Percentiles rank a stretch among this genome's conserved stretches.
Evolutionary conservation across 2,888 invertebrate species (phyloP).

Genomic region (Parnassius smintheus): DNA sequence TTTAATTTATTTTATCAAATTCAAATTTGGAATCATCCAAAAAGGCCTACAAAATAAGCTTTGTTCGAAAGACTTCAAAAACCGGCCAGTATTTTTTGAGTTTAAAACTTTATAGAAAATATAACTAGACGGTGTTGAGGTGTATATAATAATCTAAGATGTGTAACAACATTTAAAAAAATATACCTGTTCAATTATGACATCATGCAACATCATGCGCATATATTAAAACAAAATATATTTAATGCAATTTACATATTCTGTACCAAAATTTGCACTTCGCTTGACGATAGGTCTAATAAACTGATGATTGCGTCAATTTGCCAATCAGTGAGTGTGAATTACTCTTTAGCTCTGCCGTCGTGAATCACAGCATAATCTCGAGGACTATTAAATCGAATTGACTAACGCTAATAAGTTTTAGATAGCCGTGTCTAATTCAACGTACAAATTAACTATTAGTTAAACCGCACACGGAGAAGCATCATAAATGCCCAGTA

Average conservation of each 20-base stretch:
- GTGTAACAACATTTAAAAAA: too few relatives aligned
- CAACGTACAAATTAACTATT: conserved; percentile 56
- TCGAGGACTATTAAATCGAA: conserved; percentile 47
- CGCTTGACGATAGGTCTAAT: not conserved
- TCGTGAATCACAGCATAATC: conserved; percentile 53
- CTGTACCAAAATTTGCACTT: not conserved
- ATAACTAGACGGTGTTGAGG: too few relatives aligned
- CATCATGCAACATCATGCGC: too few relatives aligned
- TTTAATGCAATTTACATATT: not conserved
- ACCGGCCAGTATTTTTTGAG: too few relatives aligned
- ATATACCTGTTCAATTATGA: too few relatives aligned
- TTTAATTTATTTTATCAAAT: too few relatives aligned
- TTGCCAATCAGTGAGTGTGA: conserved; percentile 29
- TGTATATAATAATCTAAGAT: too few relatives aligned
- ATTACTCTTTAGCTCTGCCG: conserved; percentile 33
- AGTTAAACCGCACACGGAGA: conserved; percentile 58
- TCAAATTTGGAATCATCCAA: too few relatives aligned
- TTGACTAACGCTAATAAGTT: conserved; percentile 59
- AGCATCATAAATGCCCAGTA: conserved; percentile 16
- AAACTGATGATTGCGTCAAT: conserved; percentile 18
- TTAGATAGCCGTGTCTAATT: conserved; percentile 60
- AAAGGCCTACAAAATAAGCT: too few relatives aligned
- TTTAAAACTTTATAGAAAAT: too few relatives aligned
- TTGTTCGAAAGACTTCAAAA: too few relatives aligned
- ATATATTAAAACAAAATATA: too few relatives aligned